Evolutionary conservation across 30 jellyfish, hydroid and myxozoan genomes (phyloP), one percentile per base, ranked within the genome.

Genomic region (Cassiopea xamachana): DNA sequence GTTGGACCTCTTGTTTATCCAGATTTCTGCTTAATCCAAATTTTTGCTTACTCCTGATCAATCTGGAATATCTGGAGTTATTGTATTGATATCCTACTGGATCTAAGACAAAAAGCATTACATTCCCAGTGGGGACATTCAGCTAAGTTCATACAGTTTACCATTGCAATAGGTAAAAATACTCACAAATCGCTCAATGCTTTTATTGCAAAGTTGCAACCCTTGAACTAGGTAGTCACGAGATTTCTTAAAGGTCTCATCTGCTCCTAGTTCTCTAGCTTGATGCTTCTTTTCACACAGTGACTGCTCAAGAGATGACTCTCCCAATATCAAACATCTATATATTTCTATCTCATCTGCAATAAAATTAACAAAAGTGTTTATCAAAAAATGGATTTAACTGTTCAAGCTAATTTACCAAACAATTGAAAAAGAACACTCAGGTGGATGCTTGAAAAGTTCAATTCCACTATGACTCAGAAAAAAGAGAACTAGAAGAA

Each of bases 311-410:
- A 91, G 86, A 1, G 79, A 80, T 72, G 88, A 82, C 73, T 91
- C 97, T 15, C 97, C 97, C 75, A 84, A 73, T 13, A 77, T 60
- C 47, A 91, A 43, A 60, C 81, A 75, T 19, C 97, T 59, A 16
- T 47, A 76, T 3, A 91, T 67, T 79, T 91, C 94, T 14, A 84
- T 48, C 19, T 77, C 97, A 77, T 91, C 97, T 91, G 72, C 14
- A n/a, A 15, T 4, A 18, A 12, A 7, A 51, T 55, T 43, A 82
- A 45, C 8, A 51, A 51, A 51, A 9, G 9, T 2, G 64, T 51
- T 51, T 2, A 4, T 2, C 64, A 4, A 51, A 51, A 2, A 9
- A 51, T 4, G 64, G 9, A 9, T 4, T 51, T 9, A 2, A 51
- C 9, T 51, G 64, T 9, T 51, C 8, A 51, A 51, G 64, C 9